Evolutionary conservation across 1,140 invertebrate genomes (phyloP), one percentile per base, ranked within the genome.

Genomic region (Oscheius sp.): DNA sequence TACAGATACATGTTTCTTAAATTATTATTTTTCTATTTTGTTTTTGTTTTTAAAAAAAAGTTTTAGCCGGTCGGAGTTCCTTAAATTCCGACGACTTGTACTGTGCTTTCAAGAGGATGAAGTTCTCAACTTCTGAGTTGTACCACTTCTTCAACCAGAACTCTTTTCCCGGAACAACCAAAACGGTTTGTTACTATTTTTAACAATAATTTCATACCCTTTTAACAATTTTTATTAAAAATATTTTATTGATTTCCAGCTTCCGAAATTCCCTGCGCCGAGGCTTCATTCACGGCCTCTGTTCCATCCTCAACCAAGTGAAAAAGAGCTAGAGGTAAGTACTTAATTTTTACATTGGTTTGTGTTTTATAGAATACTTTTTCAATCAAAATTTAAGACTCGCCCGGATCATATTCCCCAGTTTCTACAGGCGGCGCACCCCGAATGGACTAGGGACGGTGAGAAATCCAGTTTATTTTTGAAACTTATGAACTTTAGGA

Each of bases 361-460:
- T 63, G 7, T 4, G 28, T 32, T 10, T 32, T 32, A 63, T 63
- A 10, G 10, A 32, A 26, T 15, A 23, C 1, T 23, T 63, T 34
- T 18, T 18, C 23, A 45, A 45, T 45, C 0, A 18, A 0, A 45
- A 45, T 45, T 45, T 34, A 18, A 63, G 61, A 42, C 36, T 29
- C 15, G 61, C 31, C 61, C 61, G 20, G 61, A 63, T 13, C 26
- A 63, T 63, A 63, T 63, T 32, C 61, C 61, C 20, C 36, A 18
- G 7, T 26, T 15, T 32, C 26, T 0, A 4, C 61, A 34, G 35
- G 61, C 61, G 13, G 36, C 61, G 13, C 61, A 63, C 1, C 61
- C 61, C 18, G 61, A 63, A 63, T 63, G 61, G 61, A 63, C 61
- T 18, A 63, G 26, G 18, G 61, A 63, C n/a, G n/a, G n/a, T n/a